phyloP scores from a whole-genome alignment of 2,113 vertebrate genomes.

The Mus spicilegus region DNA sequence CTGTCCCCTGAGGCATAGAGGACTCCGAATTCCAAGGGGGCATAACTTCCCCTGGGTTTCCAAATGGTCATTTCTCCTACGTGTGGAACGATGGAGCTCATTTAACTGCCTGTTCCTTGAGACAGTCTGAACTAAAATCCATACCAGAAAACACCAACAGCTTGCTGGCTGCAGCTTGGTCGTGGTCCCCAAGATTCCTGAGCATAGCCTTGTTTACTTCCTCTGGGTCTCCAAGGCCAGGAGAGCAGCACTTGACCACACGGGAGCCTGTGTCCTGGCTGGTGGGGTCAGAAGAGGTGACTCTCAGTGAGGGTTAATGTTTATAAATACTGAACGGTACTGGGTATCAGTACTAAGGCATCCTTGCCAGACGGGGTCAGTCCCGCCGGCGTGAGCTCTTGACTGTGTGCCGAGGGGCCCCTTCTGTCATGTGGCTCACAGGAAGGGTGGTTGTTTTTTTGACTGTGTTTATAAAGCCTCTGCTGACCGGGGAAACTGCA shows the following conservation, averaged over 20 bases:
- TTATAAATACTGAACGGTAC: constrained; percentile 28
- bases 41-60: not conserved
- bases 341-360: not conserved
- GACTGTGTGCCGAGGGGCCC: not conserved
- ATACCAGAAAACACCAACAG: not conserved
- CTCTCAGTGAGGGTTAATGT: not conserved
- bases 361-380: not conserved
- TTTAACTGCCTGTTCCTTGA: not conserved
- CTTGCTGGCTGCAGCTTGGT: not conserved
- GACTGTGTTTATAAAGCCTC: not conserved
- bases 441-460: constrained; percentile 6
- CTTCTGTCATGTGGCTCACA: not conserved
- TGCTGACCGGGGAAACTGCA: not conserved
- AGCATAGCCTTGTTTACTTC: not conserved
- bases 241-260: not conserved
- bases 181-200: not conserved
- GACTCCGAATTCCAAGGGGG: not conserved
- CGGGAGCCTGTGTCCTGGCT: constrained; percentile 17
- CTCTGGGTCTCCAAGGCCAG: not conserved
- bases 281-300: not conserved
- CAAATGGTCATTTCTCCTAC: not conserved
- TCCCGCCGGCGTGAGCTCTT: not conserved
- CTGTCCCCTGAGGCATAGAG: not conserved
- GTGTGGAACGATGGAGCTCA: not conserved
- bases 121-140: not conserved